Conservation (phyloP, 2,888 invertebrate genomes). For the Sminthurides aquaticus region DNA sequence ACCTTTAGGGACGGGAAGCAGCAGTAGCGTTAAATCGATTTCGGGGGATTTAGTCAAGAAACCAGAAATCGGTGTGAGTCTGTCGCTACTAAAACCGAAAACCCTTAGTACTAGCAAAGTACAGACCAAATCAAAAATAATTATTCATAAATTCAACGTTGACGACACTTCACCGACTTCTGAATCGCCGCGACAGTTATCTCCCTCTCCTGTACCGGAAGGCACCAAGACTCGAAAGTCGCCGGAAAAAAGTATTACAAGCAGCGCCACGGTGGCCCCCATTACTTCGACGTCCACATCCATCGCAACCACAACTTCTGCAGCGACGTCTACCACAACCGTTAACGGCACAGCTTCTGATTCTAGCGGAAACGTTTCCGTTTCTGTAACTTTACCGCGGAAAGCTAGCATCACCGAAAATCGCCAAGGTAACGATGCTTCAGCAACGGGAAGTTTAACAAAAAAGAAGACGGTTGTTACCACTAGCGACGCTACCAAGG, state of each 20-base stretch:
- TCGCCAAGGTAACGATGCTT: background rate
- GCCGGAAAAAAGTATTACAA: background rate
- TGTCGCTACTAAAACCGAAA: slow-evolving; percentile 16
- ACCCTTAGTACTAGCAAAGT: slow-evolving; percentile 16
- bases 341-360: too few relatives aligned
- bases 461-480: background rate
- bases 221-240: background rate
- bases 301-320: background rate
- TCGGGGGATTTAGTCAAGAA: slow-evolving; percentile 1
- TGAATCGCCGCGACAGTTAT: background rate
- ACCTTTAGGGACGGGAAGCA: background rate
- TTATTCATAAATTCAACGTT: slow-evolving; percentile 18
- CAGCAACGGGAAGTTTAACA: background rate
- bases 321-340: too few relatives aligned
- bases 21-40: slow-evolving; percentile 2
- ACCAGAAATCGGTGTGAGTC: slow-evolving; percentile 14
- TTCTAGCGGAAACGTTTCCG: background rate
- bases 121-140: slow-evolving; percentile 18
- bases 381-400: background rate
- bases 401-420: background rate
- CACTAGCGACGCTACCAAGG: background rate
- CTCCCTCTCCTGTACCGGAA: background rate
- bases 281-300: background rate
- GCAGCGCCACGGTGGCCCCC: too few relatives aligned
- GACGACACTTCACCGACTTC: slow-evolving; percentile 3